Evolutionary conservation across 2,888 invertebrate genomes (phyloP), one percentile per base, ranked within the genome.

Genomic region (Fragum fragum): DNA sequence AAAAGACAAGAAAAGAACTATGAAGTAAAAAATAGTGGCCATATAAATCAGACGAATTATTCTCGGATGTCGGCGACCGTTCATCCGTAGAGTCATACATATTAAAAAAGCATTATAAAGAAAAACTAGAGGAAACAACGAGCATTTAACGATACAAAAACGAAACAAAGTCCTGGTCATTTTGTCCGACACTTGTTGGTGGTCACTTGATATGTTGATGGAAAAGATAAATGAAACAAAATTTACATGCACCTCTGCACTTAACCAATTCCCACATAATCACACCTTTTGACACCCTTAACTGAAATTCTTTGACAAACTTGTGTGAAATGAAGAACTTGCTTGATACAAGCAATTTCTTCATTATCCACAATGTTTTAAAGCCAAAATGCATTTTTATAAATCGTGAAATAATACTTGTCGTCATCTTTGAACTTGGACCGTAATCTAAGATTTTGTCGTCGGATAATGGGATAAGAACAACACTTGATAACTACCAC

Each of bases 101-200:
- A 66, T 66, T 66, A 66, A 66, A 66, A 42, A 39, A 7, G 9
- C 42, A 66, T 66, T 66, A 66, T 66, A 66, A 14, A 21, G 66
- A 66, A 66, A 47, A 66, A 66, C 66, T 66, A 42, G 66, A 42
- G 66, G 66, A 66, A 42, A 66, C 36, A 66, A 66, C 66, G 42
- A 66, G 42, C 66, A 66, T 66, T 66, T 66, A 66, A 66, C 5
- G 42, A 66, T 21, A 66, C 66, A 66, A 66, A 66, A 66, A 32
- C 7, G 42, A 14, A 39, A 21, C 42, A 23, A 9, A 66, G 29
- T 23, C 11, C n/a, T 26, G 42, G 66, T 42, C 66, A 66, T 21
- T 66, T 66, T 42, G 66, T 61, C 61, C 61, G 32, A 47, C 47
- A 47, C 47, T 14, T 47, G 5, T 18, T 47, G 47, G 47, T 47